Percentiles rank a stretch among this genome's conserved stretches.
Evolutionary conservation across 2,888 invertebrate species (phyloP).

Genomic region (Cacoxenus indagator): DNA sequence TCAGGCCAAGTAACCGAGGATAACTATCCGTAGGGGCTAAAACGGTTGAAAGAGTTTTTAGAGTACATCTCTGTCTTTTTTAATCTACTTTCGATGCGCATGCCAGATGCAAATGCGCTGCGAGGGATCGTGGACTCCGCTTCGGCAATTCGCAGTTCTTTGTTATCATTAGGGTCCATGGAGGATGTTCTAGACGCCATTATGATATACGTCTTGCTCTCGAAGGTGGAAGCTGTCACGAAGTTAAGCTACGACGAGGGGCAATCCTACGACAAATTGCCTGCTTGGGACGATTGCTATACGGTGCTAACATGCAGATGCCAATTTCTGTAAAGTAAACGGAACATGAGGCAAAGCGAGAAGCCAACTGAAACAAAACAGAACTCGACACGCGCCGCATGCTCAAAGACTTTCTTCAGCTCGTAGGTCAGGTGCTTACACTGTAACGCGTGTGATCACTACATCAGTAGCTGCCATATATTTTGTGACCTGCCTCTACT

Average conservation of each 20-base stretch:
- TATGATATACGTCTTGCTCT: not conserved
- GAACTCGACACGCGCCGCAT: not conserved
- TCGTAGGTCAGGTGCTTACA: no score
- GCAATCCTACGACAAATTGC: not conserved
- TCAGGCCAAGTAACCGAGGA: conserved; percentile 18
- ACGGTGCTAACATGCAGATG: no score
- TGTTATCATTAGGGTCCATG: not conserved
- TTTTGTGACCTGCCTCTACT: no score
- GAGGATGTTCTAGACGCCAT: not conserved
- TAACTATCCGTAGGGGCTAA: conserved; percentile 18
- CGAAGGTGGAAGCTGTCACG: not conserved
- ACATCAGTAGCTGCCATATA: no score
- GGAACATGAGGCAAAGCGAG: not conserved
- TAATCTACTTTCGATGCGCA: no score
- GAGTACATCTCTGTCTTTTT: conserved; percentile 13
- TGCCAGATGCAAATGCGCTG: not conserved
- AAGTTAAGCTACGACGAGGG: not conserved
- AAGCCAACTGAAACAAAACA: not conserved
- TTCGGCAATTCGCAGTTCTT: not conserved
- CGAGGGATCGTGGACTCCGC: not conserved
- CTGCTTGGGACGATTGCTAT: not conserved
- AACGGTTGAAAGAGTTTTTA: conserved; percentile 10
- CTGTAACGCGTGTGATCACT: no score
- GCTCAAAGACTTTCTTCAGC: not conserved
- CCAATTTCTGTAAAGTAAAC: no score